phyloP scores from a whole-genome alignment of 2,113 vertebrate species.

The Equus przewalskii region DNA sequence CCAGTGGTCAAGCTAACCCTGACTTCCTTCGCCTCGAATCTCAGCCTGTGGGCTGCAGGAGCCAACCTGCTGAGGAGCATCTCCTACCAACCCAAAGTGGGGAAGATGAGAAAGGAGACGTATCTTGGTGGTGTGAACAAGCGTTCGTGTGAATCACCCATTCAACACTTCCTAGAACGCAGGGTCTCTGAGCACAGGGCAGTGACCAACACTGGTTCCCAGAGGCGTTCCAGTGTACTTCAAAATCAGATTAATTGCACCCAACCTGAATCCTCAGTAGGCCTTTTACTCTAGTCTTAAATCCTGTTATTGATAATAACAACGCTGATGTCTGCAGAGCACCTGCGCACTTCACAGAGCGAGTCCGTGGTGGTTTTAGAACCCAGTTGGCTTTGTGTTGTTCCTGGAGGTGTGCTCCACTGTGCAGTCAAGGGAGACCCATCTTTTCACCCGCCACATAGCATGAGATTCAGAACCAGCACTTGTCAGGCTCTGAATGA shows the following conservation, averaged over 20 bases:
- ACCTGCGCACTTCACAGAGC: rapidly evolving
- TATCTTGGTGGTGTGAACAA: rapidly evolving
- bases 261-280: rapidly evolving
- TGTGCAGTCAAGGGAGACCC: rapidly evolving
- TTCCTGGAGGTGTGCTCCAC: rapidly evolving
- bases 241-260: rapidly evolving
- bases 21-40: rapidly evolving
- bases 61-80: rapidly evolving
- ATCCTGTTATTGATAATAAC: rapidly evolving
- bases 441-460: rapidly evolving
- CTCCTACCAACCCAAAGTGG: rapidly evolving
- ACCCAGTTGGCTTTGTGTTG: rapidly evolving
- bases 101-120: neutral
- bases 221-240: rapidly evolving
- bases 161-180: rapidly evolving
- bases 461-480: rapidly evolving
- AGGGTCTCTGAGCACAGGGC: rapidly evolving
- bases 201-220: rapidly evolving
- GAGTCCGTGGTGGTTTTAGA: rapidly evolving
- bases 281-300: no score
- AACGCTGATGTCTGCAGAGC: neutral
- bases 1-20: rapidly evolving
- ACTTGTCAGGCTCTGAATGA: rapidly evolving
- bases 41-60: rapidly evolving
- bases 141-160: rapidly evolving